Evolutionary conservation across 2,113 vertebrate species (phyloP).

Genomic region (Chloropsis hardwickii): DNA sequence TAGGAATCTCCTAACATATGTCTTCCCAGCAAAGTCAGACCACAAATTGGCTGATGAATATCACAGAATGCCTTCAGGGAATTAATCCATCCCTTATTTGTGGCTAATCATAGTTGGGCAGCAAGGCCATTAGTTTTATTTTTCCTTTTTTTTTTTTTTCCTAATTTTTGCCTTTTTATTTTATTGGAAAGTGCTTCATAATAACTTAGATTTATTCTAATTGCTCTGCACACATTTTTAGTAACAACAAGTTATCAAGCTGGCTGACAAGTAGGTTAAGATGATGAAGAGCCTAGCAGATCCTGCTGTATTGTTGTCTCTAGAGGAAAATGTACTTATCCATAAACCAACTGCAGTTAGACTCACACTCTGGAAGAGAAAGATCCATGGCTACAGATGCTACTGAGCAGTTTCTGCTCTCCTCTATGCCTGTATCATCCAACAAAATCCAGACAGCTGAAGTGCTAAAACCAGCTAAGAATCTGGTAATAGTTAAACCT

Average conservation of each 20-base stretch:
- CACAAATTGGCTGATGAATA: not conserved
- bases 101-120: not conserved
- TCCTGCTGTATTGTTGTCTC: conserved; percentile 9
- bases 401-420: not conserved
- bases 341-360: conserved; percentile 1
- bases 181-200: not conserved
- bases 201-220: conserved; percentile 59
- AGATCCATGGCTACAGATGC: not conserved
- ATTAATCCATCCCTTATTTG: not conserved
- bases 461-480: not conserved
- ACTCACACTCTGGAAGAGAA: not conserved
- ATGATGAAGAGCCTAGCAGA: conserved; percentile 33
- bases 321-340: conserved; percentile 30
- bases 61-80: not conserved
- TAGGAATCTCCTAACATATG: not conserved
- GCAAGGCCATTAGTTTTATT: not conserved
- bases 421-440: not conserved
- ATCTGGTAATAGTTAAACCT: not conserved
- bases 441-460: not conserved
- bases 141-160: not conserved
- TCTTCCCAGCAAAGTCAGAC: not conserved
- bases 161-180: not conserved
- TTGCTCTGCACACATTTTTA: conserved; percentile 40
- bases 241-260: conserved; percentile 49
- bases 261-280: conserved; percentile 53